Base-by-base conservation (phyloP, 2,113 vertebrate genomes). In the Nerophis ophidion region DNA sequence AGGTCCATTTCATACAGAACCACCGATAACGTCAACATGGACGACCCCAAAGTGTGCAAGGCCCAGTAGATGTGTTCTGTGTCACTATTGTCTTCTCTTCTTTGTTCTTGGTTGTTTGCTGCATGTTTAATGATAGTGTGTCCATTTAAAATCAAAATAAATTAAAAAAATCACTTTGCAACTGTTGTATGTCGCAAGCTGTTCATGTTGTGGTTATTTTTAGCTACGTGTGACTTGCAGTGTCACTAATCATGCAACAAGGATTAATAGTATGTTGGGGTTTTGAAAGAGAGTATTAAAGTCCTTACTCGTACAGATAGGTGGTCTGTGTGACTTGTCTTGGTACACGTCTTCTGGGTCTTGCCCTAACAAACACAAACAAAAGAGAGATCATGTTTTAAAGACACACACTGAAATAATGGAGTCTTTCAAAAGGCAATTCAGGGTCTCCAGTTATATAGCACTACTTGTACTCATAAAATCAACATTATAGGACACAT, bases 101-200 rank as follows among this genome's bases (percentile, higher is more conserved):
- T 75, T 65, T 84, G 70, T 72, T 75, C 52, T 74, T 76, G 46
- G n/a, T 61, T 80, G 76, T 82, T 61, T 80, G 77, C 79, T 72
- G 74, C 67, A 70, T 78, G 68, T 84, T 62, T 72, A 64, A 61
- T 72, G 46, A 77, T 46, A 63, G 55, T 84, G 65, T 82, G 74
- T 78, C 60, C 54, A 76, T 80, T 86, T 12, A 81, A 84, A 80
- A 85, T 70, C 47, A 61, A 70, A 75, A 80, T 65, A 77, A 82
- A 84, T 86, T 84, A 82, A 77, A 75, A 71, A 46, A 34, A 47
- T 7, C 16, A 60, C 49, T 70, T 72, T 66, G 75, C 70, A 82
- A 84, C 26, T 79, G 61, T 60, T 81, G 73, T 87, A 67, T 34
- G 82, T 83, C 58, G 10, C 44, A 71, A 82, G 71, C 45, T 66